Evolutionary conservation across 2,113 vertebrate species (phyloP).

Genomic region (Zapus hudsonius): DNA sequence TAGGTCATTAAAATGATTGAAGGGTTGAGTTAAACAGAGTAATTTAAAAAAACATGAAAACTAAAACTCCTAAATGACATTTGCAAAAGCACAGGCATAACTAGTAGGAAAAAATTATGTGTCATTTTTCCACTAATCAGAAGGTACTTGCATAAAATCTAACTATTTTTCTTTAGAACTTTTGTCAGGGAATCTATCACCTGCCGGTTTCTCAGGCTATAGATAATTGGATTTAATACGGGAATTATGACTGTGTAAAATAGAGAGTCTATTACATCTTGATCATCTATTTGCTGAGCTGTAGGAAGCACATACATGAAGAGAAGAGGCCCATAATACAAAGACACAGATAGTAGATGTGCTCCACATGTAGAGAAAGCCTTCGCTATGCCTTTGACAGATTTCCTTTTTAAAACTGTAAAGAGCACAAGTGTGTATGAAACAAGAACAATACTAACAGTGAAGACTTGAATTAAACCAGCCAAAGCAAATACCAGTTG

Average conservation of each 20-base stretch:
- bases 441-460: neutral
- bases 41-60: neutral
- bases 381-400: neutral
- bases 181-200: constrained; percentile 26
- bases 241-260: constrained; percentile 51
- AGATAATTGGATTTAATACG: constrained; percentile 56
- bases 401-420: neutral
- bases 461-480: constrained; percentile 4
- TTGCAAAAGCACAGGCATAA: neutral
- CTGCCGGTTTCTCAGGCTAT: constrained; percentile 49
- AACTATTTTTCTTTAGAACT: neutral
- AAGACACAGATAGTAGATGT: neutral
- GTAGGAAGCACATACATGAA: neutral
- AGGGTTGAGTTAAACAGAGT: neutral
- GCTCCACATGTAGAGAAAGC: constrained; percentile 1
- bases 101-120: neutral
- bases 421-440: neutral
- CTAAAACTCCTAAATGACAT: neutral
- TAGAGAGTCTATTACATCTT: constrained; percentile 8
- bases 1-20: neutral
- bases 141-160: neutral
- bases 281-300: neutral
- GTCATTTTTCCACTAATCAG: neutral
- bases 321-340: constrained; percentile 7
- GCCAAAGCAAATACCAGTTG: neutral